Percentiles rank a stretch among this genome's conserved stretches.
Evolutionary conservation across 2,113 vertebrate species (phyloP).

Genomic region (Pycnonotus jocosus): DNA sequence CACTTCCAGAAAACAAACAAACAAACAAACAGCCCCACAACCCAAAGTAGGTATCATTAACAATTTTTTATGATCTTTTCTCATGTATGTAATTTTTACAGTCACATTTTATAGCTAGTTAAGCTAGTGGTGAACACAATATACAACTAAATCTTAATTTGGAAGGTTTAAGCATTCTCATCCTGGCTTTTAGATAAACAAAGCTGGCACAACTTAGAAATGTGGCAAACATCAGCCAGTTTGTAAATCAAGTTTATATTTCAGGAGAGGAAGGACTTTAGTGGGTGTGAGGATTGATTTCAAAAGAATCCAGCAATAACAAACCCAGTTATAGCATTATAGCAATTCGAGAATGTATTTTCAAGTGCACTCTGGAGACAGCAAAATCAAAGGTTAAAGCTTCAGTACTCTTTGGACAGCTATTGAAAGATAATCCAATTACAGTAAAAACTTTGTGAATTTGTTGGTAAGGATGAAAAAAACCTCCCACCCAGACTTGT

Average conservation of each 20-base stretch:
- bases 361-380: neutral
- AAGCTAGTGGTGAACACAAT: neutral
- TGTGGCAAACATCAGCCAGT: neutral
- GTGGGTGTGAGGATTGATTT: neutral
- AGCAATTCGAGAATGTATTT: neutral
- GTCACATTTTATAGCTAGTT: neutral
- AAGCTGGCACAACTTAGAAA: neutral
- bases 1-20: constrained; percentile 68
- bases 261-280: neutral
- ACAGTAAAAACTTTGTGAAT: neutral
- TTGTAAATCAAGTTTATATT: neutral
- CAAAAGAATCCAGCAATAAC: neutral
- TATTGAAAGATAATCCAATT: neutral
- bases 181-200: neutral
- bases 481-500: fast-evolving
- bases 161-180: neutral
- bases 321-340: neutral
- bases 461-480: neutral
- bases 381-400: neutral
- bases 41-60: neutral
- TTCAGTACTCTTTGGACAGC: neutral
- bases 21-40: neutral
- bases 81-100: neutral
- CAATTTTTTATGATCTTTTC: neutral
- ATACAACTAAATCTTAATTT: neutral